Evolutionary conservation across 2,113 vertebrate genomes (phyloP).

Genomic region (Macheiramphus alcinus): DNA sequence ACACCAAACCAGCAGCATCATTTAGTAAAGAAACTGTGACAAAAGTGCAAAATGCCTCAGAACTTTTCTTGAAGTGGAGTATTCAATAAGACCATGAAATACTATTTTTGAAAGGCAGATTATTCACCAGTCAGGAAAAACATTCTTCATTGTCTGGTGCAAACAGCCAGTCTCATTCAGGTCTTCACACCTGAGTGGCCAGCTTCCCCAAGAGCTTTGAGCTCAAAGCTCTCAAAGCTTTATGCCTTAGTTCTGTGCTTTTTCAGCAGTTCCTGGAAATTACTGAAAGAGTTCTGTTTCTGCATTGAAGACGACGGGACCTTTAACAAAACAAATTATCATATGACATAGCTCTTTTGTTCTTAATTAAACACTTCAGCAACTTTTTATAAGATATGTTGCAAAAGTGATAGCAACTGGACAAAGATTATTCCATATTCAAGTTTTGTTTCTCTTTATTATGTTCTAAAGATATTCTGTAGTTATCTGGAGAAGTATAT

Average conservation of each 20-base stretch:
- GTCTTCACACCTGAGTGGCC: neutral
- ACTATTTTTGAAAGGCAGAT: neutral
- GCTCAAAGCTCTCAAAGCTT: neutral
- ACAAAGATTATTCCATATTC: neutral
- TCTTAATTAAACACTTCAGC: neutral
- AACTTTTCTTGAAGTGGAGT: neutral
- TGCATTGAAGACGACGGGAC: neutral
- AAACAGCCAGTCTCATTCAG: neutral
- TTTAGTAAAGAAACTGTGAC: neutral
- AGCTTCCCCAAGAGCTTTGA: neutral
- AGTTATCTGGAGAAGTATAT: neutral
- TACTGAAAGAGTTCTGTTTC: neutral
- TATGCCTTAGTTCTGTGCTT: neutral
- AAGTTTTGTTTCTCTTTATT: neutral
- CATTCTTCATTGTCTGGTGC: neutral
- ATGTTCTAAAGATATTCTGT: neutral
- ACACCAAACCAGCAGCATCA: neutral
- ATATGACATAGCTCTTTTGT: neutral
- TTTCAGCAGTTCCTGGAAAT: neutral
- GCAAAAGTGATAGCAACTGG: neutral
- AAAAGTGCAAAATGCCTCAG: neutral
- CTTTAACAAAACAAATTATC: neutral
- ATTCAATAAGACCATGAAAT: neutral
- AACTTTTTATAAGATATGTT: neutral
- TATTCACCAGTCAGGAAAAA: neutral